Percentiles rank a stretch among this genome's conserved stretches.
phyloP scores from a whole-genome alignment of 2,113 vertebrate species.

The Tautogolabrus adspersus region DNA sequence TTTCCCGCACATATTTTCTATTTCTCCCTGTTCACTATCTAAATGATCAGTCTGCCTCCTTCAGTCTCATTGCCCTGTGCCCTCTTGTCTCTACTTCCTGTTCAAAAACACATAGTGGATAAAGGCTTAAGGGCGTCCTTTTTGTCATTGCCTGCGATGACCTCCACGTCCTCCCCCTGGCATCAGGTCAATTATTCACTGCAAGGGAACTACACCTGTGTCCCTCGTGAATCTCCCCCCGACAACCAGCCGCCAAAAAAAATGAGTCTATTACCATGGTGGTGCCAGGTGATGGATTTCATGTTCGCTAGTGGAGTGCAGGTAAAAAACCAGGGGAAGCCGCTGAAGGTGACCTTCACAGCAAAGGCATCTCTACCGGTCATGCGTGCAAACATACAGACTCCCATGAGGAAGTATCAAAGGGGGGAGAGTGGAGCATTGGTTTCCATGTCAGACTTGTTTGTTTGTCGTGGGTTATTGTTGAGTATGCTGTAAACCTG shows the following conservation, averaged over 20 bases:
- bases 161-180: constrained; percentile 75
- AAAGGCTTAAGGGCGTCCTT: constrained; percentile 68
- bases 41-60: constrained; percentile 47
- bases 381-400: constrained; percentile 57
- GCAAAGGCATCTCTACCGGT: constrained; percentile 63
- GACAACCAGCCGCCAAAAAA: constrained; percentile 75
- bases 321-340: constrained; percentile 75
- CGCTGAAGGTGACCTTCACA: constrained; percentile 82
- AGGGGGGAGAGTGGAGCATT: constrained; percentile 36
- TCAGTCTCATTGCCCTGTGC: constrained; percentile 30
- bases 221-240: constrained; percentile 78
- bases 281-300: constrained; percentile 85
- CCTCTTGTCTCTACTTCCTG: constrained; percentile 38
- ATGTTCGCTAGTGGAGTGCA: constrained; percentile 71
- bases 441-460: constrained; percentile 70
- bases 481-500: constrained; percentile 68
- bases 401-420: constrained; percentile 69
- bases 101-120: constrained; percentile 45
- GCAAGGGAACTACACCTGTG: constrained; percentile 79
- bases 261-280: constrained; percentile 81
- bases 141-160: constrained; percentile 79
- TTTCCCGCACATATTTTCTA: background rate
- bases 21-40: constrained; percentile 12
- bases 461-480: constrained; percentile 72
- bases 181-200: constrained; percentile 85